Evolutionary conservation across 2,888 invertebrate genomes (phyloP), one percentile per base, ranked within the genome.

Genomic region (Pseudolycoriella hygida): DNA sequence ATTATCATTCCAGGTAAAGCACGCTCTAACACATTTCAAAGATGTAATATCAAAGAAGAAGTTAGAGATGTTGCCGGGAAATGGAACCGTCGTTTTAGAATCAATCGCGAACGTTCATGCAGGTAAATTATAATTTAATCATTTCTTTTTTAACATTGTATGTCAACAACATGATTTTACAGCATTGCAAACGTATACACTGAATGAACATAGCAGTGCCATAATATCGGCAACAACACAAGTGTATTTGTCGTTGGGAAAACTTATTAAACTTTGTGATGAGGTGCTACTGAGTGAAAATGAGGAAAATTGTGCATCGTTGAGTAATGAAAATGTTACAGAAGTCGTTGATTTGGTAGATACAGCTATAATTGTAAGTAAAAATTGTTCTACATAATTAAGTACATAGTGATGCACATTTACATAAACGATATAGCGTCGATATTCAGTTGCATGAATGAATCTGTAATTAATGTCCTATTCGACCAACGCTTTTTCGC

Each of bases 11-110:
- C 67, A 80, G 67, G 76, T 84, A 47, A 75, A 79, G 58, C 72
- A 80, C 57, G 80, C 84, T 40, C 69, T 93, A 53, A 81, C 82
- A 60, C 92, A 90, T 68, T 88, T 93, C 65, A 78, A 85, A 56
- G 92, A 92, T 70, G 92, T 92, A 50, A 87, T 93, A 53, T 77
- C 82, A 49, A 90, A 89, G 67, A 80, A 87, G 64, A 92, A 86
- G 66, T 70, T 89, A 57, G 89, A 92, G 70, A 88, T 93, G 76
- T 69, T 94, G 55, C 88, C 92, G 2, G 92, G 89, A 50, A 89
- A 92, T 65, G 90, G 90, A 50, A 90, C 90, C 43, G 83, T 93
- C 56, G 86, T 93, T 51, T 73, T 94, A 61, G 93, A 94, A 66
- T 87, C 85, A 46, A 85, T 93, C 53, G 85, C 88, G 60, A 80